Evolutionary conservation across 2,797 vertebrate genomes (phyloP).

Genomic region (Pachyuromys duprasi): DNA sequence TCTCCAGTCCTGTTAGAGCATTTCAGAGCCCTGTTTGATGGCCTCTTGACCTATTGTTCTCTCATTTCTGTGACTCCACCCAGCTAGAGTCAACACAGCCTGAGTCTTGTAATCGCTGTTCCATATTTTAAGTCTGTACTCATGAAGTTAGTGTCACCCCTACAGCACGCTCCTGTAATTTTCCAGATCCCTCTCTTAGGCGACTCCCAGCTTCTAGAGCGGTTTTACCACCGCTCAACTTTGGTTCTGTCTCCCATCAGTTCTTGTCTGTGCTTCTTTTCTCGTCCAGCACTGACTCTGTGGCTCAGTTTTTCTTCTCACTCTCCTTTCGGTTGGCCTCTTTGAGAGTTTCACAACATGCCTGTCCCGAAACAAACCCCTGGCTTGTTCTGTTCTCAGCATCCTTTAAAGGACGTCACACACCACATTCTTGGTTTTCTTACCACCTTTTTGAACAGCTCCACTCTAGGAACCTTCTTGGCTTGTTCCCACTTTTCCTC

Average conservation of each 20-base stretch:
- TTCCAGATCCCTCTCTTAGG: background rate
- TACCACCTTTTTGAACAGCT: background rate
- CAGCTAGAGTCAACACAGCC: background rate
- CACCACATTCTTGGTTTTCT: background rate
- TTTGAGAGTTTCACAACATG: background rate
- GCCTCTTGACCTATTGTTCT: background rate
- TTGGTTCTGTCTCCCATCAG: background rate
- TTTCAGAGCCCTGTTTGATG: background rate
- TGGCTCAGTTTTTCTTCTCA: background rate
- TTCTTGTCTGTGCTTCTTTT: background rate
- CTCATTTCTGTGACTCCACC: background rate
- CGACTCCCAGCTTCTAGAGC: background rate
- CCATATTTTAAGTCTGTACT: background rate
- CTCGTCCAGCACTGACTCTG: background rate
- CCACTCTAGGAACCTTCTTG: background rate
- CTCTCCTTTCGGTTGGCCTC: background rate
- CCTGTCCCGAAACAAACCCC: background rate
- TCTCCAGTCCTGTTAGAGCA: background rate
- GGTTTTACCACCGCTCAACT: background rate
- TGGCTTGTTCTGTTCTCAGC: background rate
- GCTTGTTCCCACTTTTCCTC: background rate
- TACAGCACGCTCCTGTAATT: rapidly evolving
- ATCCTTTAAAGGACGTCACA: background rate
- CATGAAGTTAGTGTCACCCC: background rate
- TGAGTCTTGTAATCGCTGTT: background rate